A percentile compares a stretch with the other conserved stretches of the same genome.
Conservation (phyloP, 2,113 vertebrate genomes). For the Bagarius yarrelli region DNA sequence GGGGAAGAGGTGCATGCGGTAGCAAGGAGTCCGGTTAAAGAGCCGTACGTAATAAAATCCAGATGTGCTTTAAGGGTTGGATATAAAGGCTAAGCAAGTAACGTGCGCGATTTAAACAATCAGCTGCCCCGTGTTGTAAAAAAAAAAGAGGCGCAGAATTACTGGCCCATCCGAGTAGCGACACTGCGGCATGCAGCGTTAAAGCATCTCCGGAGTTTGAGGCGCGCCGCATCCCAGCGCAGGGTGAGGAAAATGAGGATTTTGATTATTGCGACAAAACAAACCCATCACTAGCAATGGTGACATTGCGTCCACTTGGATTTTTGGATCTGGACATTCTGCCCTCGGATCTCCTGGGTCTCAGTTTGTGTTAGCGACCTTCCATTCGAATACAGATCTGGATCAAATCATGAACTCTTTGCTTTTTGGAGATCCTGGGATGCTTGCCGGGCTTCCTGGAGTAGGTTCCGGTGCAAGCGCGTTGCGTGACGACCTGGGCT, state of each 20-base stretch:
- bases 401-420: conserved; percentile 74
- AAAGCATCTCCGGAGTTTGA: not conserved
- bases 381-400: not conserved
- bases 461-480: conserved; percentile 70
- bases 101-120: not conserved
- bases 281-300: not conserved
- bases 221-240: conserved; percentile 10
- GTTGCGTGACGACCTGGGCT: conserved; percentile 85
- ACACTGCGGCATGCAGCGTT: conserved; percentile 1
- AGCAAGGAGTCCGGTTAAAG: not conserved
- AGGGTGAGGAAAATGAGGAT: not conserved
- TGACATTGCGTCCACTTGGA: not conserved
- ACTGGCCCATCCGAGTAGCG: not conserved
- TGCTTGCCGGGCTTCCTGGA: conserved; percentile 53
- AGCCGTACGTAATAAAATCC: not conserved
- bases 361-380: not conserved
- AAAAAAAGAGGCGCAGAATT: not conserved
- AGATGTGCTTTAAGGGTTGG: not conserved
- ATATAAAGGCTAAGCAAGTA: not conserved
- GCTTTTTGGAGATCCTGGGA: conserved; percentile 71
- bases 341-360: not conserved
- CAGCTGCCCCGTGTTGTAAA: not conserved
- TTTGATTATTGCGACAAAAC: conserved; percentile 2
- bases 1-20: conserved; percentile 16
- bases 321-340: not conserved